Conservation (phyloP, 2,888 invertebrate genomes). For the Rotaria macrura region DNA sequence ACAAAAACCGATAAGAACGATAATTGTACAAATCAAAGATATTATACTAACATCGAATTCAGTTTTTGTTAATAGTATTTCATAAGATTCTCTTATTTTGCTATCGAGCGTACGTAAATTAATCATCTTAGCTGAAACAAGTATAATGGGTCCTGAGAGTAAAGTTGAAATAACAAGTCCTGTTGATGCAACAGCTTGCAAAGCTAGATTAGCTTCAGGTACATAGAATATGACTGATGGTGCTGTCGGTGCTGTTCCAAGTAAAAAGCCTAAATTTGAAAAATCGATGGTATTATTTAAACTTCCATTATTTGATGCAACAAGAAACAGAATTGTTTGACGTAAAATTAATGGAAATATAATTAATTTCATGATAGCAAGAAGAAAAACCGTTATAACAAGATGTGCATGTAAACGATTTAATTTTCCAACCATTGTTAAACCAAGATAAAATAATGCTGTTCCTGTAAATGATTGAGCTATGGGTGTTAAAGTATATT, state of each 20-base stretch:
- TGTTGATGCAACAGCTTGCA: conserved; percentile 61
- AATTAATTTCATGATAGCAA: conserved; percentile 47
- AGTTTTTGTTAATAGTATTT: neutral
- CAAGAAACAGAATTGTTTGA: conserved; percentile 65
- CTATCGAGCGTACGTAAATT: neutral
- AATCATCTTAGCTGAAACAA: conserved; percentile 35
- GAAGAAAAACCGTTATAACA: conserved; percentile 39
- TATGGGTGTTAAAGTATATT: conserved; percentile 59
- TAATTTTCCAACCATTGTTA: conserved; percentile 82
- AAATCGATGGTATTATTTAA: conserved; percentile 67
- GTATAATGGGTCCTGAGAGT: conserved; percentile 24
- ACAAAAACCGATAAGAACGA: neutral
- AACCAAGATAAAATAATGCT: conserved; percentile 75
- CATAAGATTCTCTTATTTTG: neutral
- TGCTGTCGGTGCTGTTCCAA: conserved; percentile 87
- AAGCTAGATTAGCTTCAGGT: conserved; percentile 70
- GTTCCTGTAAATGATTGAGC: conserved; percentile 71
- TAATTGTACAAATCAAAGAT: neutral
- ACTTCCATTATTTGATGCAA: conserved; percentile 53
- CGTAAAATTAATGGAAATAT: conserved; percentile 72
- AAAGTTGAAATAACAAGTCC: conserved; percentile 27
- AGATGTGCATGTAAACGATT: conserved; percentile 52
- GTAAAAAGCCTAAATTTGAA: conserved; percentile 83
- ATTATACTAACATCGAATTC: neutral
- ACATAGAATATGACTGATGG: conserved; percentile 92